Percentiles rank a stretch among this genome's conserved stretches.
Evolutionary conservation across 2,113 vertebrate genomes (phyloP).

Genomic region (Rhizomys pruinosus): DNA sequence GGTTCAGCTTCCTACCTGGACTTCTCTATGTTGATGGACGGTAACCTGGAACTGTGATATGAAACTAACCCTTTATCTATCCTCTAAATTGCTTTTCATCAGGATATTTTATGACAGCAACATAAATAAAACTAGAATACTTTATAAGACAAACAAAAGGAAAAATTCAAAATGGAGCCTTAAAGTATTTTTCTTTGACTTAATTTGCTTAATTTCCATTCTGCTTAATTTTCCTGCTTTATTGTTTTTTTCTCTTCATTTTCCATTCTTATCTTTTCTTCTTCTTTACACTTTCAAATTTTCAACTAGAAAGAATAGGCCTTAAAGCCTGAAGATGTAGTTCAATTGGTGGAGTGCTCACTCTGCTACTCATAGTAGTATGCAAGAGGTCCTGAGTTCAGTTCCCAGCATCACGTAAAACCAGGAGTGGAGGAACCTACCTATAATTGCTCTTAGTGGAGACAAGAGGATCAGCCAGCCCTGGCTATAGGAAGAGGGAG

Average conservation of each 20-base stretch:
- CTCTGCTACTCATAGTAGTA: too few relatives aligned
- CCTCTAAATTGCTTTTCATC: too few relatives aligned
- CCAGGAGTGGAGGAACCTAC: too few relatives aligned
- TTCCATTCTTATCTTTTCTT: neutral
- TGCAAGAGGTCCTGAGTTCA: too few relatives aligned
- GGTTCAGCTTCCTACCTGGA: neutral
- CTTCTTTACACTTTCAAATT: neutral
- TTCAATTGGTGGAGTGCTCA: neutral
- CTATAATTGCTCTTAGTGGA: neutral
- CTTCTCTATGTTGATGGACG: neutral
- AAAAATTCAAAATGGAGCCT: neutral
- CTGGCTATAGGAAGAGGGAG: too few relatives aligned
- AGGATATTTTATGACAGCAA: neutral
- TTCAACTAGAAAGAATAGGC: neutral
- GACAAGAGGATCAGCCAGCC: too few relatives aligned
- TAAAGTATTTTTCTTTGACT: conserved; percentile 16
- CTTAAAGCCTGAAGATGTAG: neutral
- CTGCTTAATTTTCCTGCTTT: neutral
- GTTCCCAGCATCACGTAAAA: neutral
- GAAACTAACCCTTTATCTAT: too few relatives aligned
- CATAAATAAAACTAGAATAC: neutral
- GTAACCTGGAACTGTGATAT: neutral
- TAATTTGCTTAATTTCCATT: conserved; percentile 3
- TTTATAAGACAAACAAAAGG: neutral
- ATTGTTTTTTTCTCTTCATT: neutral